Conservation (phyloP, 92 coral and sea anemone genomes). For the Paragorgia papillata region DNA sequence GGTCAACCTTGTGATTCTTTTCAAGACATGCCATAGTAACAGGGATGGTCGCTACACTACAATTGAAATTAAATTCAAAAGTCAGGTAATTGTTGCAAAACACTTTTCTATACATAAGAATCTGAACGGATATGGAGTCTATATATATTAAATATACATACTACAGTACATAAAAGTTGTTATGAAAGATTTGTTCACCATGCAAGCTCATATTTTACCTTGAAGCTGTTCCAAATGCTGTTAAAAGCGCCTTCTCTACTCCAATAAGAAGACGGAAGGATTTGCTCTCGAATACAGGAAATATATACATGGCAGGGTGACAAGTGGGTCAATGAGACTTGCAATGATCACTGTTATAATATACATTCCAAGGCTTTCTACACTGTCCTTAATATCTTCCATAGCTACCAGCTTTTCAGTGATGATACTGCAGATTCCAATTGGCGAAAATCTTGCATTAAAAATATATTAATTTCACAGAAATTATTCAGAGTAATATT, state of each 20-base stretch:
- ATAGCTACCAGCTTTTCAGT: conserved; percentile 80
- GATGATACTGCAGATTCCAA: conserved; percentile 85
- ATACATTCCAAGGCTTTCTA: conserved; percentile 73
- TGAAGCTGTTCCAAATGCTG: conserved; percentile 88
- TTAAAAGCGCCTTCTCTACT: conserved; percentile 76
- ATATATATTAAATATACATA: too few relatives aligned
- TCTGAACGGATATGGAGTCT: too few relatives aligned
- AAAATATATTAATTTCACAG: too few relatives aligned
- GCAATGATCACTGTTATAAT: conserved; percentile 79
- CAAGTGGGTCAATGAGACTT: conserved; percentile 60
- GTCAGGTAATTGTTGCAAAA: too few relatives aligned
- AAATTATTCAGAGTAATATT: too few relatives aligned
- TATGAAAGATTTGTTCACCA: too few relatives aligned
- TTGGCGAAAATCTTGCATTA: conserved; percentile 67
- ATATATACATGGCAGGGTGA: conserved; percentile 70
- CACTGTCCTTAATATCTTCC: conserved; percentile 57
- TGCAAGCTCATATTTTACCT: too few relatives aligned
- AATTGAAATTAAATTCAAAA: not conserved
- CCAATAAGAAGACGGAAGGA: conserved; percentile 67
- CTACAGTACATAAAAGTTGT: too few relatives aligned
- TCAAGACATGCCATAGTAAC: conserved; percentile 17
- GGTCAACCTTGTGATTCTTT: conserved; percentile 4
- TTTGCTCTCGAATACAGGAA: conserved; percentile 64
- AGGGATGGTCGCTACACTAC: conserved; percentile 1
- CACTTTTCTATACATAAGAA: too few relatives aligned